Evolutionary conservation across 2,797 vertebrate species (phyloP).

Genomic region (Silurus aristotelis): DNA sequence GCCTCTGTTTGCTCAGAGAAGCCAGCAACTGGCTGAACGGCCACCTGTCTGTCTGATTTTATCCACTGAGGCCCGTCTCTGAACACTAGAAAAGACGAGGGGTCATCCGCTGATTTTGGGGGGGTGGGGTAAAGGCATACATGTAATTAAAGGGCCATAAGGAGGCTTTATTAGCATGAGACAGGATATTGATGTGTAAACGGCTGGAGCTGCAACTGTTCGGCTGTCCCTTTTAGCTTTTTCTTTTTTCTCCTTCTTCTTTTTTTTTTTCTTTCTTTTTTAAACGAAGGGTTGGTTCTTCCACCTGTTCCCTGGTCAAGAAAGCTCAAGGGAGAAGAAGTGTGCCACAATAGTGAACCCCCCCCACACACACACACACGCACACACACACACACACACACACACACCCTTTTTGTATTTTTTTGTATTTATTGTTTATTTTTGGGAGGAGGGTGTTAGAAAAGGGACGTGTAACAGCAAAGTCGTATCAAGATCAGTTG

Average conservation of each 20-base stretch:
- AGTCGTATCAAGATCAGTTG: background rate
- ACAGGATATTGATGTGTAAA: conserved; percentile 59
- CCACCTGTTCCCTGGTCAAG: conserved; percentile 42
- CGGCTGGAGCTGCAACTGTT: conserved; percentile 57
- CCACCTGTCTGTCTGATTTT: conserved; percentile 79
- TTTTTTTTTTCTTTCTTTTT: background rate
- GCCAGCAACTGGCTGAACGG: conserved; percentile 71
- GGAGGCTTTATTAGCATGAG: conserved; percentile 63
- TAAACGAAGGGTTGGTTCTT: background rate
- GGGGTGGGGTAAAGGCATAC: conserved; percentile 24
- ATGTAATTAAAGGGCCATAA: conserved; percentile 68
- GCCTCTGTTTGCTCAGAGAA: conserved; percentile 66
- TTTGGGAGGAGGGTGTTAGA: too few species aligned
- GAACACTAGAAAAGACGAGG: conserved; percentile 36
- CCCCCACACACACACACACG: too few species aligned
- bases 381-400: too few species aligned
- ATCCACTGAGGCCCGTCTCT: conserved; percentile 63
- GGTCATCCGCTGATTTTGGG: conserved; percentile 38
- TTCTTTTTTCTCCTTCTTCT: conserved; percentile 6
- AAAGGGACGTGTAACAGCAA: background rate
- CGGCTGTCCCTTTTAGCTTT: conserved; percentile 18
- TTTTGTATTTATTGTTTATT: too few species aligned
- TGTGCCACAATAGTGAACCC: background rate
- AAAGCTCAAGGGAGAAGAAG: conserved; percentile 40
- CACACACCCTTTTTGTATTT: background rate